phyloP scores from a whole-genome alignment of 2,113 vertebrate genomes.

The Nettapus auritus region DNA sequence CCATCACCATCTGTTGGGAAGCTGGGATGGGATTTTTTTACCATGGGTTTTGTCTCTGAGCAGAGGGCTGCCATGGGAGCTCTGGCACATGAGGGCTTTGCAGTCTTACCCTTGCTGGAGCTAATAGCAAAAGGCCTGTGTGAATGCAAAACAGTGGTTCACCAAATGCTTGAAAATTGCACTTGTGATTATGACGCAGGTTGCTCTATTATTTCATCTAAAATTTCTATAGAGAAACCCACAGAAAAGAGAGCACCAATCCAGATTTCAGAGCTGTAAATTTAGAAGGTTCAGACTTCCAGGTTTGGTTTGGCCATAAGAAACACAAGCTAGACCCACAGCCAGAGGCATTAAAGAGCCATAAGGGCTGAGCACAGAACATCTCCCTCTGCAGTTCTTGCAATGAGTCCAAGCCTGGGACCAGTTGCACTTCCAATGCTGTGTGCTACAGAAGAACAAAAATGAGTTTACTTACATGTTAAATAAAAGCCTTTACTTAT shows the following conservation, averaged over 20 bases:
- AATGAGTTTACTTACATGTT: not conserved
- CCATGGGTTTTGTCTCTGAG: accelerated
- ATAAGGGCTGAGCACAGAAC: not conserved
- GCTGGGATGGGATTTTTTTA: not conserved
- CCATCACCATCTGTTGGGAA: not conserved
- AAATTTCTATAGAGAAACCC: not conserved
- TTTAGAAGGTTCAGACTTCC: not conserved
- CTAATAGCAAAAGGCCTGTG: not conserved
- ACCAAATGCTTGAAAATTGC: not conserved
- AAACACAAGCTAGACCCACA: not conserved
- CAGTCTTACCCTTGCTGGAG: not conserved
- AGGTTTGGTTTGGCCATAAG: not conserved
- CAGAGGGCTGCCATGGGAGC: not conserved
- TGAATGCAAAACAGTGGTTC: not conserved
- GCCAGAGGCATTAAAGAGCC: not conserved
- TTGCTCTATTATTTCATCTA: not conserved
- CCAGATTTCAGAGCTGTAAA: not conserved
- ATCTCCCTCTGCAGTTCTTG: not conserved
- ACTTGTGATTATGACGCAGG: not conserved
- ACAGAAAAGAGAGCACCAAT: not conserved
- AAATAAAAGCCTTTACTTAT: too few relatives aligned
- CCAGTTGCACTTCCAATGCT: not conserved
- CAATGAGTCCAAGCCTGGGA: not conserved
- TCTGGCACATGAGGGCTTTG: accelerated
- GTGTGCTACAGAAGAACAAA: not conserved